Evolutionary conservation across 1,140 invertebrate species (phyloP).

Genomic region (Octopus bimaculoides): DNA sequence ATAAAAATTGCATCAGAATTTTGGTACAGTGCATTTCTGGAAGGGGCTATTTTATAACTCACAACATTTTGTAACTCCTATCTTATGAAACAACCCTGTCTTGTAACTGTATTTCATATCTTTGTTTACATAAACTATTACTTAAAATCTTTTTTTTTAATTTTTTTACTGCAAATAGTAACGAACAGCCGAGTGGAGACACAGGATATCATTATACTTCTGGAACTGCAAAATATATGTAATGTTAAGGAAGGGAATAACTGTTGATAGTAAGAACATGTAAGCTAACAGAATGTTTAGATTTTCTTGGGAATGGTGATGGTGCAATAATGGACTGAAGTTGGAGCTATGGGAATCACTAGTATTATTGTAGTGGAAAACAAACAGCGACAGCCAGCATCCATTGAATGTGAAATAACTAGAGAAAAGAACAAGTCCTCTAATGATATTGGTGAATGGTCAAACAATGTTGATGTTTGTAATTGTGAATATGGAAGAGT

Average conservation of each 20-base stretch:
- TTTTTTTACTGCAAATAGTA: background rate
- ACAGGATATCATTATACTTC: background rate
- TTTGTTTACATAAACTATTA: too few relatives aligned
- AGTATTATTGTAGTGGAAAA: slow-evolving; percentile 4
- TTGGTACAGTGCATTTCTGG: too few relatives aligned
- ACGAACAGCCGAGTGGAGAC: background rate
- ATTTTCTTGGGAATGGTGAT: background rate
- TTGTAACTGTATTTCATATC: too few relatives aligned
- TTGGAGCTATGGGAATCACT: background rate
- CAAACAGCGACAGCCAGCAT: background rate
- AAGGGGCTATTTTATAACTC: too few relatives aligned
- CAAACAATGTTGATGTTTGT: background rate
- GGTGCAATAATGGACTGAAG: background rate
- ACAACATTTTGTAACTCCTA: too few relatives aligned
- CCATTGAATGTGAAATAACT: slow-evolving; percentile 2
- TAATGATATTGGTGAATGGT: slow-evolving; percentile 7
- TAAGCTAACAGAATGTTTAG: background rate
- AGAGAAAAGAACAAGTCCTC: slow-evolving; percentile 2
- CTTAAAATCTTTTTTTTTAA: background rate
- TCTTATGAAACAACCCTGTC: too few relatives aligned
- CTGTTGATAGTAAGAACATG: background rate
- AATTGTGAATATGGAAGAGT: background rate
- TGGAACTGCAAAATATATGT: background rate
- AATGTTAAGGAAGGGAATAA: background rate
- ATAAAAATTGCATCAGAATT: too few relatives aligned